Evolutionary conservation across 2,888 invertebrate species (phyloP), one percentile per base, ranked within the genome.

Genomic region (Microctonus aethiopoides): DNA sequence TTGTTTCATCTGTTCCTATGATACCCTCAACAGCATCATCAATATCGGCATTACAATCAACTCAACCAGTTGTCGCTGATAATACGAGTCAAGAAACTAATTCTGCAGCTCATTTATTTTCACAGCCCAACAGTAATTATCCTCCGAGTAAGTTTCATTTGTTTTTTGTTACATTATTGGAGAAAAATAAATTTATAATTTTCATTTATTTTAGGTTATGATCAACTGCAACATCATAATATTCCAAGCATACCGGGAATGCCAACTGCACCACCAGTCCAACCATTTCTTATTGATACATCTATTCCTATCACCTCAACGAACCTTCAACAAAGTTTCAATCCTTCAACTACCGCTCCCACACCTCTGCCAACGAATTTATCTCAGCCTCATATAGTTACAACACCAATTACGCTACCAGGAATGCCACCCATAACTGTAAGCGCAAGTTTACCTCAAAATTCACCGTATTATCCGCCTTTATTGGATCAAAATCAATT

Each of bases 391-490:
- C 81, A 84, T 34, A 68, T 86, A 0, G 89, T 92, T 16, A 90
- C 91, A 34, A 93, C 92, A 0, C 92, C 93, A 0, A 91, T 93
- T 56, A 90, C 91, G 13, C 86, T 93, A 75, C 93, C 93, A 29
- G 94, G 94, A 39, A 92, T 94, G 93, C 94, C 94, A 22, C 92
- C 94, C 11, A 92, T 94, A 74, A 94, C 93, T 20, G 94, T 94
- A 13, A 93, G 92, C 78, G 92, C 93, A 20, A 91, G 92, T 22
- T 84, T 92, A 76, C 92, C 92, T 0, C 90, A 90, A 68, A 81
- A 76, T 64, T 74, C 83, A 41, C 67, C 81, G 24, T 83, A 80
- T 41, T 84, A 82, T 71, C 70, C 83, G n/a, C 75, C 82, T 26
- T 75, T 80, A 64, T 62, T 78, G 65, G 81, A 83, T 46, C 81